phyloP scores from a whole-genome alignment of 2,113 vertebrate species.

The Natator depressus region DNA sequence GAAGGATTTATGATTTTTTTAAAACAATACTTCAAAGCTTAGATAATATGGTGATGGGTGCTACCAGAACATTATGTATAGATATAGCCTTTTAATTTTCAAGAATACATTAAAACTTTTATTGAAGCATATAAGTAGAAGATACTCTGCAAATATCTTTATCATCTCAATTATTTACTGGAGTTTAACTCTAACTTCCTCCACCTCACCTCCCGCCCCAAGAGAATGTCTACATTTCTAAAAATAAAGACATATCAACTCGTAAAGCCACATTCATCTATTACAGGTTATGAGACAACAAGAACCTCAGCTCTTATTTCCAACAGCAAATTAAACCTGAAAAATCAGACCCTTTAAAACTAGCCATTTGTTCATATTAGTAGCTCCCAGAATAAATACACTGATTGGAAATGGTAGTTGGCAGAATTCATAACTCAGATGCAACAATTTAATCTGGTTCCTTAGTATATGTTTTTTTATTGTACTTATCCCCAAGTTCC shows the following conservation, averaged over 20 bases:
- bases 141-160: background rate
- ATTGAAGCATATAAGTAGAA: background rate
- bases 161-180: background rate
- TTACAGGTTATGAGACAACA: background rate
- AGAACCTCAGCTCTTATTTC: background rate
- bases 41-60: background rate
- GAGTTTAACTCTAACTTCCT: background rate
- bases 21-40: background rate
- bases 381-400: background rate
- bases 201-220: background rate
- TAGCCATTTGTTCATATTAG: background rate
- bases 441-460: background rate
- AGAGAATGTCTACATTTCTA: background rate
- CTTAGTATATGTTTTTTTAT: background rate
- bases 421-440: background rate
- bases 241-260: background rate
- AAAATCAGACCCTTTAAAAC: background rate
- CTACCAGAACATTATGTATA: fast-evolving
- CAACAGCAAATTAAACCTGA: background rate
- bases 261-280: background rate
- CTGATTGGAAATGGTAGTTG: background rate
- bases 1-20: background rate
- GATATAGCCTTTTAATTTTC: background rate
- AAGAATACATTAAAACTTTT: background rate
- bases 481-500: background rate